phyloP scores from a whole-genome alignment of 1,140 invertebrate species.

The Aphaenogaster ashmeadi region DNA sequence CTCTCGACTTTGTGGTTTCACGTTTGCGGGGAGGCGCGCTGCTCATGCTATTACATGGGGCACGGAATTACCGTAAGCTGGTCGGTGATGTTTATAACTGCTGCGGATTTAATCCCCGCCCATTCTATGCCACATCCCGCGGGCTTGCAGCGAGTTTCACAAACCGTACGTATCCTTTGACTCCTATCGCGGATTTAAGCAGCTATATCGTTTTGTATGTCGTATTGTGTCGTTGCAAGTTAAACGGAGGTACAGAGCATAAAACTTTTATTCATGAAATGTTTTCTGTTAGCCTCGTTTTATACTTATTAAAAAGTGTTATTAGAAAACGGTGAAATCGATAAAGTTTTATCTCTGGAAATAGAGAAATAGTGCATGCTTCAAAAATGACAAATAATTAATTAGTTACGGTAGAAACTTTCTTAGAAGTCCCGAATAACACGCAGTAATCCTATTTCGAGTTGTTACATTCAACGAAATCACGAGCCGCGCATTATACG shows the following conservation, averaged over 20 bases:
- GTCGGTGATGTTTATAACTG: constrained; percentile 74
- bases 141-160: constrained; percentile 51
- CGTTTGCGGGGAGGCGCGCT: constrained; percentile 56
- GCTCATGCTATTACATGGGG: constrained; percentile 62
- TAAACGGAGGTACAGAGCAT: not conserved
- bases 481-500: constrained; percentile 27
- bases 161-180: constrained; percentile 58
- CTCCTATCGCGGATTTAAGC: constrained; percentile 40
- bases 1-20: constrained; percentile 70
- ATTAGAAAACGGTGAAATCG: not conserved
- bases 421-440: not conserved
- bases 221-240: constrained; percentile 12
- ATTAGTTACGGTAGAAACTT: not conserved
- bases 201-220: constrained; percentile 14
- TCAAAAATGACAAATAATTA: constrained; percentile 1
- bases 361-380: not conserved
- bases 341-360: not conserved
- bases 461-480: constrained; percentile 32
- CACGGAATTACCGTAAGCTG: constrained; percentile 74
- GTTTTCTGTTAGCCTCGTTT: not conserved
- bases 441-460: constrained; percentile 14
- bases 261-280: not conserved
- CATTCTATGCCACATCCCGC: constrained; percentile 50
- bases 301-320: not conserved
- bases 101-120: constrained; percentile 69